Evolutionary conservation across 2,113 vertebrate species (phyloP).

Genomic region (Cololabis saira): DNA sequence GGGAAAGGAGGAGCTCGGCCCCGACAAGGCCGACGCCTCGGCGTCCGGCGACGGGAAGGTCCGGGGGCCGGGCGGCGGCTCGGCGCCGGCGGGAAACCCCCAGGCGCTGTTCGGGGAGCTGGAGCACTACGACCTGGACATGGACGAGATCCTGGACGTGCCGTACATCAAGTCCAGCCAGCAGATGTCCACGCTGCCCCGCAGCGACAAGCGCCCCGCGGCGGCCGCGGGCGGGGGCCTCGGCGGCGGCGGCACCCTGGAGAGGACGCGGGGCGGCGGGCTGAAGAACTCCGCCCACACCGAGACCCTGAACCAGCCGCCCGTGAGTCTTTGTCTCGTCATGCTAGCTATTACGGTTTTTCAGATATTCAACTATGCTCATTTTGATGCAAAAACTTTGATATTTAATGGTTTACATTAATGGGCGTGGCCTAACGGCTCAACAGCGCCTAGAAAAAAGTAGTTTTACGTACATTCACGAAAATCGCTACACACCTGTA

Average conservation of each 20-base stretch:
- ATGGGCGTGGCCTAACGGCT: too few species aligned
- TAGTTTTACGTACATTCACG: too few species aligned
- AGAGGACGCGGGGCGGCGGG: conserved; percentile 79
- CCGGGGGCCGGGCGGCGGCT: conserved; percentile 45
- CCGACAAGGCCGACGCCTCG: conserved; percentile 73
- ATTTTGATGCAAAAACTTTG: too few species aligned
- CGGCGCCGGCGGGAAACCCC: conserved; percentile 31
- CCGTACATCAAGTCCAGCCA: conserved; percentile 97
- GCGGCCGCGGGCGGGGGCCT: conserved; percentile 75
- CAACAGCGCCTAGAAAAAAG: too few species aligned
- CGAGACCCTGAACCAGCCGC: conserved; percentile 78
- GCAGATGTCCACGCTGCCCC: conserved; percentile 88
- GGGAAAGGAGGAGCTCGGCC: conserved; percentile 76
- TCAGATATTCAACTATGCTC: too few species aligned
- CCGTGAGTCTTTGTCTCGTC: too few species aligned
- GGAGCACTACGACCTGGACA: conserved; percentile 98
- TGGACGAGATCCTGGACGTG: conserved; percentile 99
- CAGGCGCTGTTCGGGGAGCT: conserved; percentile 87
- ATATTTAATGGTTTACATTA: too few species aligned
- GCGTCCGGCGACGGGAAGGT: conserved; percentile 76
- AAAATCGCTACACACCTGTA: too few species aligned
- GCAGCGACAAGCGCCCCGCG: conserved; percentile 85
- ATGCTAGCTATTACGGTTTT: too few species aligned
- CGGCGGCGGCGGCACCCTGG: conserved; percentile 68
- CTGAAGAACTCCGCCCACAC: conserved; percentile 79